Conservation (phyloP, 2,113 vertebrate genomes). For the Grammomys dolichurus region DNA sequence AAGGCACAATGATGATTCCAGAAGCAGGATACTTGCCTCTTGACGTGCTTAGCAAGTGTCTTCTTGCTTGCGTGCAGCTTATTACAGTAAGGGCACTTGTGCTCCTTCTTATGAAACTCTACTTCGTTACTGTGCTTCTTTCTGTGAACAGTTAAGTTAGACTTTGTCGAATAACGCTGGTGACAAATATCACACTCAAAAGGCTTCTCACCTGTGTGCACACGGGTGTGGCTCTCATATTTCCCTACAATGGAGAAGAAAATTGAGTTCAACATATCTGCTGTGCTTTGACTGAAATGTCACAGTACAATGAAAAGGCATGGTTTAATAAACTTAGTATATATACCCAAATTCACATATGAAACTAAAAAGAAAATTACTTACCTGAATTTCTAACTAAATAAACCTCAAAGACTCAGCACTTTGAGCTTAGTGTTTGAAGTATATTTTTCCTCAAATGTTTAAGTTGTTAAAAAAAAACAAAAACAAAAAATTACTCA, state of each 20-base stretch:
- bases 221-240: constrained; percentile 97
- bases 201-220: constrained; percentile 98
- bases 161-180: constrained; percentile 98
- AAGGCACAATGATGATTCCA: background rate
- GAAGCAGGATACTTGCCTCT: constrained; percentile 90
- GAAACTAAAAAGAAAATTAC: background rate
- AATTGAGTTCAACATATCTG: background rate
- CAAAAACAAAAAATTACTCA: background rate
- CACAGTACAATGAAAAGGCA: background rate
- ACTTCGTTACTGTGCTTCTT: constrained; percentile 94
- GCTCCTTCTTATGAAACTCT: constrained; percentile 95
- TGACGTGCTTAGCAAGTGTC: constrained; percentile 95
- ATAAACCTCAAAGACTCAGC: background rate
- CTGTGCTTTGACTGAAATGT: background rate
- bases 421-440: background rate
- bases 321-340: background rate
- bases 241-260: constrained; percentile 89
- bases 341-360: background rate
- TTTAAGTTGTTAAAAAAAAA: background rate
- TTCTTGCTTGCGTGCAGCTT: constrained; percentile 98
- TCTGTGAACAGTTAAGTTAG: constrained; percentile 97
- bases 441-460: background rate
- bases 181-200: constrained; percentile 98
- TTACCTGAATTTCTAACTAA: background rate
- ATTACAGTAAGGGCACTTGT: constrained; percentile 97